phyloP scores from a whole-genome alignment of 23 tunicate genomes.

The Trididemnum nubilum region DNA sequence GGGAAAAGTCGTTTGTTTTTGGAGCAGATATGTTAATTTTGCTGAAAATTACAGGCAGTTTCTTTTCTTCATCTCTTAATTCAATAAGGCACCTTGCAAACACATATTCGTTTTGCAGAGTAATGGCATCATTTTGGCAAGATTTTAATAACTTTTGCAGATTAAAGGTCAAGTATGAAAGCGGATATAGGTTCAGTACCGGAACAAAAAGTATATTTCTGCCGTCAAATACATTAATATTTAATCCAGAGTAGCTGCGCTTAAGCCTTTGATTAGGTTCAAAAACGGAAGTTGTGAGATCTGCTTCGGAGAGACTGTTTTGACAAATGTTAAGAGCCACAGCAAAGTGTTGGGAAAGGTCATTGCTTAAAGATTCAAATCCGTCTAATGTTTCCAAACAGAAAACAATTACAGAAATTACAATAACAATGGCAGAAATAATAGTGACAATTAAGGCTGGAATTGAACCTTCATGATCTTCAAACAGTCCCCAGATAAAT shows the following conservation, averaged over 20 bases:
- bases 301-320: too few species aligned
- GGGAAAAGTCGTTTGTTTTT: background rate
- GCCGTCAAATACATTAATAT: too few species aligned
- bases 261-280: too few species aligned
- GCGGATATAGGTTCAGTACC: background rate
- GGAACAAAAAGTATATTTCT: background rate
- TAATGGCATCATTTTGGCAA: background rate
- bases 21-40: background rate
- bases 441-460: constrained; percentile 56
- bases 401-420: constrained; percentile 83
- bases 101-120: background rate
- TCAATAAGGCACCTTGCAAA: constrained; percentile 38
- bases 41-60: background rate
- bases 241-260: too few species aligned
- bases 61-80: constrained; percentile 22
- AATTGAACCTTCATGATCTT: constrained; percentile 64
- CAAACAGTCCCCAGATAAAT: constrained; percentile 80
- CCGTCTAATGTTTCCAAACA: constrained; percentile 89
- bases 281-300: too few species aligned
- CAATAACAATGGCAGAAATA: constrained; percentile 81
- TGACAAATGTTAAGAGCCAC: constrained; percentile 41
- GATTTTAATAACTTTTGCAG: background rate
- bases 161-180: background rate
- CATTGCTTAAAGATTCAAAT: constrained; percentile 53
- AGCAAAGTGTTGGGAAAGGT: constrained; percentile 11